Evolutionary conservation across 2,888 invertebrate species (phyloP), one percentile per base, ranked within the genome.

Genomic region (Chouioia cunea): DNA sequence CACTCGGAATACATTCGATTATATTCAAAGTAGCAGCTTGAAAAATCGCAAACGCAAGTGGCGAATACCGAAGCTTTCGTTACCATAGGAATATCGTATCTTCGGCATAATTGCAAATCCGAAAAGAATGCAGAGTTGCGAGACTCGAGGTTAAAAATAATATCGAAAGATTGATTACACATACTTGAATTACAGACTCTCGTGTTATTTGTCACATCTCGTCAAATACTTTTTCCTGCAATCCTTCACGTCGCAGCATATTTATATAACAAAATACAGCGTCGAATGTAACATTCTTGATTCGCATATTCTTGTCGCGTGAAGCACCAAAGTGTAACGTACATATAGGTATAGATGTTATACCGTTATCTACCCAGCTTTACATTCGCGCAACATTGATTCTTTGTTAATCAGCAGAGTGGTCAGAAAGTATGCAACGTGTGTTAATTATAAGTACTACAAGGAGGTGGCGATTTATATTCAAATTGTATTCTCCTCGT

Each of bases 361-460:
- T 27, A 27, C 27, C 27, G 27, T 27, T 27, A 27, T 27, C 27
- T 6, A 27, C n/a, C n/a, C 93, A 0, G 96, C 92, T 84, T 95
- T 92, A 46, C 95, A 88, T 85, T 97, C 97, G 48, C 96, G 88
- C 71, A 93, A 91, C 90, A 97, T 94, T 0, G 94, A 91, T 71
- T 93, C 93, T 79, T 92, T 90, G 80, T 90, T 90, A 92, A 97
- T 92, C 48, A 97, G 87, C 0, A 97, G 97, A 47, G 90, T 88
- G 73, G 94, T 93, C 84, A 97, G 95, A 86, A 96, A 93, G 80
- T 27, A 27, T 27, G 27, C 27, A 27, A 27, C 27, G 27, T 27
- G 27, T 6, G 27, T 27, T 6, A 27, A 27, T 2, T 27, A 27
- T 27, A 27, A 2, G 6, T 27, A 27, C 6, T 6, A 6, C 6